Evolutionary conservation across 1,140 invertebrate genomes (phyloP).

Genomic region (Pogonomyrmex barbatus): DNA sequence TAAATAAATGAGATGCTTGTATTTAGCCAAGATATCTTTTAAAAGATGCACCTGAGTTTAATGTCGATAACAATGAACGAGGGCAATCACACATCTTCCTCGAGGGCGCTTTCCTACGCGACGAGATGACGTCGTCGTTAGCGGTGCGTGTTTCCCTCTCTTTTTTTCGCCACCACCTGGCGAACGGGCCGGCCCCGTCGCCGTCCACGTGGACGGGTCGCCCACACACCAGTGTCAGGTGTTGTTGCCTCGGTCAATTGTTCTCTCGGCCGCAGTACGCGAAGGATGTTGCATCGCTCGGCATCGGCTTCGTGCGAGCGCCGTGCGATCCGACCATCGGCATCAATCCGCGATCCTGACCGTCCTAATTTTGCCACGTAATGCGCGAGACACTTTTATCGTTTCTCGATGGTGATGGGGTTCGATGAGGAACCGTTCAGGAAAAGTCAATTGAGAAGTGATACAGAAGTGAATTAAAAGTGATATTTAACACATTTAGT

Average conservation of each 20-base stretch:
- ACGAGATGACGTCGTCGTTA: slow-evolving; percentile 30
- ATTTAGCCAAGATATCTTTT: background rate
- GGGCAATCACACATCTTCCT: background rate
- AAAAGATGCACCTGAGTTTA: background rate
- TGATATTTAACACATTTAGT: too few species aligned
- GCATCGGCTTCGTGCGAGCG: slow-evolving; percentile 17
- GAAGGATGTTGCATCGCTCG: slow-evolving; percentile 66
- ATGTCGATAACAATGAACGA: background rate
- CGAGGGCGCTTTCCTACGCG: background rate
- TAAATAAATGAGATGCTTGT: too few species aligned
- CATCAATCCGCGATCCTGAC: background rate
- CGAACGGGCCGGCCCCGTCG: slow-evolving; percentile 40
- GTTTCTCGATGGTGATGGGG: background rate
- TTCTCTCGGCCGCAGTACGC: slow-evolving; percentile 63
- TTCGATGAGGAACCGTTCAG: background rate
- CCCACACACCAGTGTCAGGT: slow-evolving; percentile 69
- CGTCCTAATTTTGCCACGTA: background rate
- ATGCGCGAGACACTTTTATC: slow-evolving; percentile 5
- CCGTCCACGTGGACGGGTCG: slow-evolving; percentile 69
- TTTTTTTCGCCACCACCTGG: slow-evolving; percentile 31
- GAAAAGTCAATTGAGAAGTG: background rate
- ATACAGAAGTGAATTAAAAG: background rate
- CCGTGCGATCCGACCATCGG: background rate
- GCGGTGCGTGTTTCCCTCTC: slow-evolving; percentile 23
- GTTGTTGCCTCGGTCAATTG: slow-evolving; percentile 69